These are phyloP conservation scores for Stichodactyla mertensii DNA, from an alignment of 64 coral and sea anemone species.

Conservation along the genomic window DNA sequence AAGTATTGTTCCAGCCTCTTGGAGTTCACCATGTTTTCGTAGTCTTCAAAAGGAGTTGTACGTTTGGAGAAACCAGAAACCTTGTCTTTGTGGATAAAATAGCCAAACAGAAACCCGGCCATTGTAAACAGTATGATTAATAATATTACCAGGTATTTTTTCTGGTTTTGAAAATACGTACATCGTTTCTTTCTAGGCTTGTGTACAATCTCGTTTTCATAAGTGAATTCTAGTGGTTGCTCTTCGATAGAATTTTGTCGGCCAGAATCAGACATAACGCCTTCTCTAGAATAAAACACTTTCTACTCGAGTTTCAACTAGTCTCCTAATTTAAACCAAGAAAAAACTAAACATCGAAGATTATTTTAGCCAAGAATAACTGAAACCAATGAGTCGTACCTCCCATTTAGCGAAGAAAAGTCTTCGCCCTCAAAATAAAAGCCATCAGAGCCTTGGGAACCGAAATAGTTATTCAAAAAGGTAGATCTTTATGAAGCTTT, in stretches of 20 bases:
- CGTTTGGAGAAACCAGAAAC: neutral
- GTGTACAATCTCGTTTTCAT: neutral
- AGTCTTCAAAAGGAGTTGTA: neutral
- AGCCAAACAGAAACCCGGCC: slow-evolving; percentile 11
- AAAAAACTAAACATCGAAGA: neutral
- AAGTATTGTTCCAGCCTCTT: neutral
- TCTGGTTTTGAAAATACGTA: neutral
- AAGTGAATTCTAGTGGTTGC: neutral
- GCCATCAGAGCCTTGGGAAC: neutral
- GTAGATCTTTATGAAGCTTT: neutral
- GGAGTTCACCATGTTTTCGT: neutral
- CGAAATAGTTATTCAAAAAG: neutral
- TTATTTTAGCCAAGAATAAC: neutral
- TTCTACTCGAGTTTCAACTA: neutral
- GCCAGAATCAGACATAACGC: neutral
- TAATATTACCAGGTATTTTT: neutral
- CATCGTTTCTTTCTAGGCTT: neutral
- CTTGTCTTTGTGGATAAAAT: slow-evolving; percentile 1
- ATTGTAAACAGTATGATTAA: neutral
- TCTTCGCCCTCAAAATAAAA: neutral
- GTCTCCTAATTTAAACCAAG: neutral
- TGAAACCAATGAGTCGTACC: neutral
- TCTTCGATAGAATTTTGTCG: neutral
- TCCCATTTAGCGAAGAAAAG: neutral
- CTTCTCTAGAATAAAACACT: neutral